These are phyloP conservation scores for Danio choprae DNA, from an alignment of 2,797 vertebrate genomes.

Conservation along the genomic window DNA sequence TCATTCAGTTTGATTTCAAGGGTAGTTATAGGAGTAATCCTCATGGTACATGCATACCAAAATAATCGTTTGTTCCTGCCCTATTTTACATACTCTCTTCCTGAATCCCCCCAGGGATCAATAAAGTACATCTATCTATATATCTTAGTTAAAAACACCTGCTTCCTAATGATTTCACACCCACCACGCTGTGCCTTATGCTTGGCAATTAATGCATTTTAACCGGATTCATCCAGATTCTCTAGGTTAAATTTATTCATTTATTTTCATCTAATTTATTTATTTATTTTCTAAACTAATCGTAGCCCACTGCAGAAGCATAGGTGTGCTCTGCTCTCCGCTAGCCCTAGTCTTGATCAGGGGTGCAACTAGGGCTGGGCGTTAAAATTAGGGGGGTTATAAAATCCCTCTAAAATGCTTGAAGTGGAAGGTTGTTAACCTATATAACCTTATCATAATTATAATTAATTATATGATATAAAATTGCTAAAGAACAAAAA, in stretches of 20 bases:
- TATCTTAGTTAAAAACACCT: slow-evolving; percentile 4
- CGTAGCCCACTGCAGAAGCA: slow-evolving; percentile 3
- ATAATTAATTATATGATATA: too few species aligned
- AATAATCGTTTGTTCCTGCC: neutral
- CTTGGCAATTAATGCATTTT: slow-evolving; percentile 1
- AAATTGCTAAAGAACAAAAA: too few species aligned
- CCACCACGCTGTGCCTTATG: neutral
- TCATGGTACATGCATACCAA: neutral
- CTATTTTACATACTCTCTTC: slow-evolving; percentile 13
- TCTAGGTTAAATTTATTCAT: neutral
- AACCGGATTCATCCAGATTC: slow-evolving; percentile 8
- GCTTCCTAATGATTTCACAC: neutral
- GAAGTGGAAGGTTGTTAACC: too few species aligned
- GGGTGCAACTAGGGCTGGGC: too few species aligned
- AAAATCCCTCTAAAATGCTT: too few species aligned
- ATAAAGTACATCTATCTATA: slow-evolving; percentile 2
- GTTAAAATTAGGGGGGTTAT: too few species aligned
- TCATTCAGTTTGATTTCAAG: neutral
- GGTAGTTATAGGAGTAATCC: neutral
- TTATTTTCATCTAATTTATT: neutral
- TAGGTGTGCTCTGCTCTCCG: slow-evolving; percentile 10
- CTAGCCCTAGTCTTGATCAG: slow-evolving; percentile 23
- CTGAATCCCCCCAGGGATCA: neutral
- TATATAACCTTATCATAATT: too few species aligned
- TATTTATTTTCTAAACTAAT: neutral